Conservation (phyloP, 2,888 invertebrate species). For the Itoplectis maculator region DNA sequence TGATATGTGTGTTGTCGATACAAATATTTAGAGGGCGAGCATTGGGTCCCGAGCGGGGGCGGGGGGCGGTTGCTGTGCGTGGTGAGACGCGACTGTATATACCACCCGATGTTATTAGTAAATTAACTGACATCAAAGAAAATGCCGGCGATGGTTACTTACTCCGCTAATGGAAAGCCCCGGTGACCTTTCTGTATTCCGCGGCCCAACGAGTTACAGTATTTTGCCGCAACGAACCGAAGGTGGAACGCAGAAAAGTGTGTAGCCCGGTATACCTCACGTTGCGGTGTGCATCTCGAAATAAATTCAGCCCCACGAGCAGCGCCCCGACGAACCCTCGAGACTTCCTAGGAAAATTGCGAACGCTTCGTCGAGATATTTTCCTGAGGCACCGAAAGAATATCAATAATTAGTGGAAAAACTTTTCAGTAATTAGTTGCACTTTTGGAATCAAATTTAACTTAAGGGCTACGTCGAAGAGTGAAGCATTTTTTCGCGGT, state of each 20-base stretch:
- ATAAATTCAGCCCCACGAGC: conserved; percentile 29
- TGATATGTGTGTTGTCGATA: conserved; percentile 79
- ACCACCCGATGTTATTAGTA: conserved; percentile 83
- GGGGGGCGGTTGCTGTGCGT: conserved; percentile 10
- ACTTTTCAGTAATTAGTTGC: conserved; percentile 25
- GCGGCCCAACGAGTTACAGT: conserved; percentile 9
- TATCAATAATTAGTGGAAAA: not conserved
- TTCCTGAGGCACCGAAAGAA: conserved; percentile 18
- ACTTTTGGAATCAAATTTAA: conserved; percentile 8
- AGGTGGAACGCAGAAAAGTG: conserved; percentile 35
- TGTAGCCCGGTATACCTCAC: not conserved
- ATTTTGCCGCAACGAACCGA: conserved; percentile 37
- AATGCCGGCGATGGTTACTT: conserved; percentile 82
- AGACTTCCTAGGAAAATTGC: conserved; percentile 7
- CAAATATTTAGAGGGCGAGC: conserved; percentile 83
- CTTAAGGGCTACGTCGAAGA: not conserved
- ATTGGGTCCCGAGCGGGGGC: conserved; percentile 60
- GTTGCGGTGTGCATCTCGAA: conserved; percentile 12
- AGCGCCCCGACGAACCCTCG: conserved; percentile 7
- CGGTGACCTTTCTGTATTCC: conserved; percentile 55
- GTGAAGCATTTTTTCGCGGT: too few relatives aligned
- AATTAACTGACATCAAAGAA: conserved; percentile 85
- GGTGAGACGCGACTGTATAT: conserved; percentile 36
- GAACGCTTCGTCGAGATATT: conserved; percentile 16
- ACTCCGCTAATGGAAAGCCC: conserved; percentile 79